Evolutionary conservation across 2,113 vertebrate species (phyloP), one percentile per base, ranked within the genome.

Genomic region (Nansenia antarctica): DNA sequence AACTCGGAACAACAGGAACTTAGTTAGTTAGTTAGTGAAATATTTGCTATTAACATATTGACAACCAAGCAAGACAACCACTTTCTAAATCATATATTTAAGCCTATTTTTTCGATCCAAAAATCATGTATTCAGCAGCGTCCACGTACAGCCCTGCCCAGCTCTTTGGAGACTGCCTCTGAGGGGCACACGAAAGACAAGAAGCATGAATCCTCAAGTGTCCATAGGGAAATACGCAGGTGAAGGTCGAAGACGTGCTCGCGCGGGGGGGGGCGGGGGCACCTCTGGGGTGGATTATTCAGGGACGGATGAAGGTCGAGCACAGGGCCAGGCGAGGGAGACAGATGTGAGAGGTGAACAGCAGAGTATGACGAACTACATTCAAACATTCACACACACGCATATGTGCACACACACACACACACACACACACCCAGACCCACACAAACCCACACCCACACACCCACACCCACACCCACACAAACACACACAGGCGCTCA

Each of bases 111-210:
- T n/a, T n/a, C n/a, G n/a, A n/a, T n/a, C n/a, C n/a, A n/a, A n/a
- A n/a, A n/a, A n/a, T n/a, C n/a, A n/a, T n/a, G n/a, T n/a, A n/a
- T n/a, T n/a, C n/a, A n/a, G n/a, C n/a, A n/a, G n/a, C n/a, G n/a
- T n/a, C n/a, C n/a, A n/a, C n/a, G n/a, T n/a, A n/a, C n/a, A 20
- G 18, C 45, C 18, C 7, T 49, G 7, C 45, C n/a, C 45, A 49
- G 45, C 45, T 49, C 45, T 49, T n/a, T 14, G 14, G n/a, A 49
- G 45, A 49, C n/a, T 22, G 39, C 18, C n/a, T 22, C 77, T 69
- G 79, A 67, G 80, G 52, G 32, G 83, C 73, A 89, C 81, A 80
- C 67, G 61, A 84, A 88, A 70, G 77, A 62, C 53, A 62, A 61
- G 9, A 1, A 1, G 30, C 12, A 30, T 55, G 73, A 72, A 73